Conservation (phyloP, 1,140 invertebrate species). For the Chionoecetes opilio region DNA sequence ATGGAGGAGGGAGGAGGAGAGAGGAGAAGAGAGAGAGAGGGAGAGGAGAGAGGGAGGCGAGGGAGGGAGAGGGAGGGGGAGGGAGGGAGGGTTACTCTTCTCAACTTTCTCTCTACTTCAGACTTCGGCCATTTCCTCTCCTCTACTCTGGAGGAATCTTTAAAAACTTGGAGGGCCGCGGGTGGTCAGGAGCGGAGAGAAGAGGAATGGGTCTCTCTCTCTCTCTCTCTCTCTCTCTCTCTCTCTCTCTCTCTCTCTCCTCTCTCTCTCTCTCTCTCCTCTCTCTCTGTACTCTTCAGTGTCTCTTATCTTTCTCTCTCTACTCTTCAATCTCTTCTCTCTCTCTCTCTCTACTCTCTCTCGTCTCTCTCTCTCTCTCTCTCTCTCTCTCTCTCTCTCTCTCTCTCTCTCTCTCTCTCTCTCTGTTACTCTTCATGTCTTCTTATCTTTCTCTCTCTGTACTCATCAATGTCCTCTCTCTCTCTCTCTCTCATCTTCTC, state of each 20-base stretch:
- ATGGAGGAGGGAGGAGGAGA: neutral
- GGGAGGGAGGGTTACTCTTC: neutral
- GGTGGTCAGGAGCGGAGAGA: neutral
- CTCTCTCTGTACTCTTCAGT: too few relatives aligned
- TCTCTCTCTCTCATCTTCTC: too few relatives aligned
- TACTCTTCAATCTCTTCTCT: neutral
- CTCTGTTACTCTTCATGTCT: too few relatives aligned
- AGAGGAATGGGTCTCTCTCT: neutral
- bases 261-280: too few relatives aligned
- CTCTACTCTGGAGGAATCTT: neutral
- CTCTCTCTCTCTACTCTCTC: neutral
- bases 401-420: neutral
- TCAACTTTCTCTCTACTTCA: neutral
- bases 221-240: neutral
- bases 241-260: conserved; percentile 43
- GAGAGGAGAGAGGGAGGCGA: neutral
- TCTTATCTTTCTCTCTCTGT: too few relatives aligned
- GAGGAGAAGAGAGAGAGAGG: neutral
- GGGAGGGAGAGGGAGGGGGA: neutral
- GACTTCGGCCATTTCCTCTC: neutral
- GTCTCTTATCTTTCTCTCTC: too few relatives aligned
- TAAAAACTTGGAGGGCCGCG: neutral
- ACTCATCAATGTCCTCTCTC: neutral
- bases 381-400: neutral
- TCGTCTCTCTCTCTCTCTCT: neutral